Evolutionary conservation across 2,113 vertebrate genomes (phyloP), one percentile per base, ranked within the genome.

Genomic region (Geococcyx californianus): DNA sequence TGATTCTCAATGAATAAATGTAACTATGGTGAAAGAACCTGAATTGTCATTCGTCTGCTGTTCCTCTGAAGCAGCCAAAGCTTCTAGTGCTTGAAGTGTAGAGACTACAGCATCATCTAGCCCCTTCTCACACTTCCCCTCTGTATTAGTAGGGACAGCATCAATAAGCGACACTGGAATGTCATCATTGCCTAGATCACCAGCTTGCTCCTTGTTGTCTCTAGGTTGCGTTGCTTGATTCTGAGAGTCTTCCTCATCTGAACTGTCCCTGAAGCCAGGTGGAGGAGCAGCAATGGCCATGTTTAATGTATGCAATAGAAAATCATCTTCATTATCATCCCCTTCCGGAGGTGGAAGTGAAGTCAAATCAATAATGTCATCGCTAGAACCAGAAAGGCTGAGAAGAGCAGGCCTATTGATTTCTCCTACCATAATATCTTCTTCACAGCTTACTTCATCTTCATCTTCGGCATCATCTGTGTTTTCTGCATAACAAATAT

Each of bases 11-110:
- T 99, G 99, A 97, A 99, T 99, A 98, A 99, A 99, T 5, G 99
- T 99, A 98, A 99, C 99, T 98, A 99, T 99, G 96, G 98, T 98
- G 98, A 99, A 99, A 99, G 99, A 99, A 99, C 99, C 99, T 99
- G 99, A 99, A 98, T 98, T 99, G 98, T 98, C 99, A 98, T 98
- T 99, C 75, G 98, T 99, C 97, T 99, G 99, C 95, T 98, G 99
- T 94, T 99, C 99, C 97, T 99, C 99, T 72, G 99, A 99, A 70
- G 99, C 99, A 88, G 99, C 98, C 85, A 99, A 98, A 69, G 98
- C 98, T 97, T 99, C 99, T 29, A 99, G 98, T 34, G 99, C 98
- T 97, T 99, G 99, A 95, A 99, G 98, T 10, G 99, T 99, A 95
- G 99, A 98, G 86, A 99, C 99, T 47, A 99, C 98, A 10, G 98